These are phyloP conservation scores for Lepus americanus DNA, from an alignment of 2,113 vertebrate species.

Conservation along the genomic window DNA sequence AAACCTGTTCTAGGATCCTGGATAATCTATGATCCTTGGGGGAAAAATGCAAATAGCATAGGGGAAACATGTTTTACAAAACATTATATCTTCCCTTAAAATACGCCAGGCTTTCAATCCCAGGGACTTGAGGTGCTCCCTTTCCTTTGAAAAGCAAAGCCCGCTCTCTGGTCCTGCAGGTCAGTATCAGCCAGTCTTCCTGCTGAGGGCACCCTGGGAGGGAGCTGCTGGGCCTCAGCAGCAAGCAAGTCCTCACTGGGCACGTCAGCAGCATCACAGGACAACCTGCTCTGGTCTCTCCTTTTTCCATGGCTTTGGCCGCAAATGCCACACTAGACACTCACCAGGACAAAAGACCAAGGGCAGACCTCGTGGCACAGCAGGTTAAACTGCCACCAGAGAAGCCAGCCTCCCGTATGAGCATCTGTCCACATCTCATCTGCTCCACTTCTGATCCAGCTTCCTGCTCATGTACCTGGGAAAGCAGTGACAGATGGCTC, in stretches of 20 bases:
- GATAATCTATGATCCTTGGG: background rate
- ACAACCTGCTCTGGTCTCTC: background rate
- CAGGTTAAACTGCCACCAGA: too few species aligned
- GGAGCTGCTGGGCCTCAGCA: background rate
- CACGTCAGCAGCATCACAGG: background rate
- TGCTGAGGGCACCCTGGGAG: background rate
- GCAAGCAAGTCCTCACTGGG: background rate
- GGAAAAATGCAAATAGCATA: background rate
- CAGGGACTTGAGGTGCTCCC: background rate
- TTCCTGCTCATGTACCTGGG: too few species aligned
- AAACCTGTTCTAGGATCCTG: background rate
- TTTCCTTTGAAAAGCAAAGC: slow-evolving; percentile 2
- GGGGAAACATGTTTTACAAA: background rate
- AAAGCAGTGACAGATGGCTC: too few species aligned
- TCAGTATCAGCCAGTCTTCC: background rate
- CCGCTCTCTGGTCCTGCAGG: background rate
- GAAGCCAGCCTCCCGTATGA: too few species aligned
- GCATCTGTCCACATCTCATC: too few species aligned
- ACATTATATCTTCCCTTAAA: background rate
- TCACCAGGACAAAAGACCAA: background rate
- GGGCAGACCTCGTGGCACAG: too few species aligned
- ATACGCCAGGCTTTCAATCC: background rate
- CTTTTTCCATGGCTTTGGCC: background rate
- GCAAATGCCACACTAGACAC: background rate
- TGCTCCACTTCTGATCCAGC: too few species aligned